Evolutionary conservation across 2,888 invertebrate genomes (phyloP), one percentile per base, ranked within the genome.

Genomic region (Melolontha melolontha): DNA sequence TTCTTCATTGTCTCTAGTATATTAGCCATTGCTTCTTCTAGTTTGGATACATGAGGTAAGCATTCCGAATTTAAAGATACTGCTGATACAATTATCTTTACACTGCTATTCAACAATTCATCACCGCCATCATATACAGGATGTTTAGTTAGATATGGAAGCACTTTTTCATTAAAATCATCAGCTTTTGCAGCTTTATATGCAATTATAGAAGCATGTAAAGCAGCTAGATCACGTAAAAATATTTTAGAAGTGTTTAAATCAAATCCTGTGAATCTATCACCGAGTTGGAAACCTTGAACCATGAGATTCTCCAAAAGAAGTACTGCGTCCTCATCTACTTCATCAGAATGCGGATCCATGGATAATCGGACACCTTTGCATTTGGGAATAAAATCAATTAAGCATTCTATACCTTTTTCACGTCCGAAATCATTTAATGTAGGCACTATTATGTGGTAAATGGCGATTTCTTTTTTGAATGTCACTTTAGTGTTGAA

Each of bases 161-260:
- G 74, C n/a, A 85, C 74, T 40, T 74, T 76, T 42, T 78, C 66
- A 5, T 82, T 69, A 75, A 83, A 86, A 0, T 77, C 70, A 40
- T 81, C 75, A 0, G 85, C 84, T 62, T 84, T 79, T 63, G 79
- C 81, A 0, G 81, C 65, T 62, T 87, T 86, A 63, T 85, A 77
- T 0, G 85, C 87, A 7, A 88, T 82, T 2, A 86, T 84, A 12
- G 86, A 76, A 0, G 86, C 86, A 75, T 88, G 88, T 71, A 85
- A 87, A 67, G 81, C 79, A 0, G 87, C 87, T 73, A 87, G 70
- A 12, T 83, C 77, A 50, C 81, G 78, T 2, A 87, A 70, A 2
- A 85, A 80, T 0, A 85, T 66, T 62, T 78, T 79, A 0, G 84
- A 79, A 54, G 86, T 85, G 0, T 81, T 79, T 42, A 85, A 75